Base-by-base conservation (phyloP, 2,888 invertebrate genomes). In the Drosophila pullipes region DNA sequence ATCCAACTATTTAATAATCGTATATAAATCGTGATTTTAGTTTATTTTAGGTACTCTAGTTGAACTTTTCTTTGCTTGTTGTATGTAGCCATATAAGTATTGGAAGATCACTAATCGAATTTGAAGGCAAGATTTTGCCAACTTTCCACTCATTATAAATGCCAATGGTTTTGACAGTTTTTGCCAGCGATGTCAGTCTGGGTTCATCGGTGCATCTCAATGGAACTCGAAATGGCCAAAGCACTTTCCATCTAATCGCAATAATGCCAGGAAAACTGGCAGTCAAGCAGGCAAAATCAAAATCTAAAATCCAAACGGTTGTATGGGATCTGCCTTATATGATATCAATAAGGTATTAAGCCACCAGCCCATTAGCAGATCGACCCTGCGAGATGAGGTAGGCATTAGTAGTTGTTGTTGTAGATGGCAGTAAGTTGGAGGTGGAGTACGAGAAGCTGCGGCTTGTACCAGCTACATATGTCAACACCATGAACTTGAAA, bases 401-500 rank as follows among this genome's bases (percentile, higher is more conserved):
- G 30, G 39, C 39, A 57, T 41, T 28, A 13, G 25, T 16, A 31
- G 58, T 33, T 39, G 65, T 33, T 44, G 65, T 16, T 53, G 57
- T 13, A 11, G 30, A 28, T 28, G 55, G n/a, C 7, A 39, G 37
- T 39, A 28, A 54, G 30, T 30, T 18, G 41, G 25, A 4, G 62
- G 35, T 22, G 44, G 44, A 55, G 60, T 33, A 44, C 11, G 44
- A 59, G 55, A 28, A 50, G 35, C 41, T 37, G 70, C 49, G 41
- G 52, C 25, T 57, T 37, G 28, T 54, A 41, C 50, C 61, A 69
- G 71, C 77, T 87, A 87, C 87, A 91, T 89, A 91, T 87, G 91
- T 87, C 87, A 87, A 87, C 87, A 87, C 86, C 78, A 81, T 91
- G 87, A 87, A 87, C 91, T 91, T 87, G 91, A 88, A 89, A 90